A percentile compares a stretch with the other conserved stretches of the same genome.
phyloP scores from a whole-genome alignment of 2,113 vertebrate genomes.

The Haliaeetus leucogaster region DNA sequence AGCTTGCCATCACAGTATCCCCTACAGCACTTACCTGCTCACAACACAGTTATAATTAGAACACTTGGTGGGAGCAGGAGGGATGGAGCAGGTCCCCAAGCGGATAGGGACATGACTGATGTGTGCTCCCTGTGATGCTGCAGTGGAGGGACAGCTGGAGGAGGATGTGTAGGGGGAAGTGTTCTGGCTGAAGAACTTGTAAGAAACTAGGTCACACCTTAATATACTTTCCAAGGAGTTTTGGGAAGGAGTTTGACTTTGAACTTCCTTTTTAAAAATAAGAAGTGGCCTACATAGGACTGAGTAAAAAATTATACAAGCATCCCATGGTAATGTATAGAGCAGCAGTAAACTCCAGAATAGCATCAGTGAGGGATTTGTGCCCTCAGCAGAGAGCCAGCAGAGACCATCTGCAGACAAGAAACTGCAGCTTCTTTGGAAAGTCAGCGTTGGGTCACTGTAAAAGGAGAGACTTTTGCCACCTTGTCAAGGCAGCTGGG shows the following conservation, averaged over 20 bases:
- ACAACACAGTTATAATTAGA: not conserved
- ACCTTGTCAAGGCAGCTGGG: not conserved
- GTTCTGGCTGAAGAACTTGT: not conserved
- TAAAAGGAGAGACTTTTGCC: not conserved
- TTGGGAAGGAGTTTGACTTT: constrained; percentile 31
- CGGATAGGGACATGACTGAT: fast-evolving
- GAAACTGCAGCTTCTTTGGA: not conserved
- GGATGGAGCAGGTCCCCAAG: not conserved
- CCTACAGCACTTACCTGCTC: not conserved
- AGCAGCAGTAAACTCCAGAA: constrained; percentile 1
- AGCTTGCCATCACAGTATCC: not conserved
- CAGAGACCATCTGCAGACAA: not conserved
- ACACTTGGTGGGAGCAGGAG: not conserved
- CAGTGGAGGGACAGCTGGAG: not conserved
- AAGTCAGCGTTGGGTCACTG: not conserved
- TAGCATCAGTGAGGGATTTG: constrained; percentile 20
- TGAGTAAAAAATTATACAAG: not conserved
- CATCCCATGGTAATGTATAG: constrained; percentile 5
- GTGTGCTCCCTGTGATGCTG: not conserved
- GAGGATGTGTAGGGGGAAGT: not conserved
- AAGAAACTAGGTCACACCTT: not conserved
- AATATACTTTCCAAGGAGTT: constrained; percentile 29
- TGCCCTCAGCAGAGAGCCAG: not conserved
- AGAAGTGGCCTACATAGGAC: constrained; percentile 42
- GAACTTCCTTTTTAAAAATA: constrained; percentile 35